Base-by-base conservation (phyloP, 2,888 invertebrate species). In the Nipponacmea schrenckii region DNA sequence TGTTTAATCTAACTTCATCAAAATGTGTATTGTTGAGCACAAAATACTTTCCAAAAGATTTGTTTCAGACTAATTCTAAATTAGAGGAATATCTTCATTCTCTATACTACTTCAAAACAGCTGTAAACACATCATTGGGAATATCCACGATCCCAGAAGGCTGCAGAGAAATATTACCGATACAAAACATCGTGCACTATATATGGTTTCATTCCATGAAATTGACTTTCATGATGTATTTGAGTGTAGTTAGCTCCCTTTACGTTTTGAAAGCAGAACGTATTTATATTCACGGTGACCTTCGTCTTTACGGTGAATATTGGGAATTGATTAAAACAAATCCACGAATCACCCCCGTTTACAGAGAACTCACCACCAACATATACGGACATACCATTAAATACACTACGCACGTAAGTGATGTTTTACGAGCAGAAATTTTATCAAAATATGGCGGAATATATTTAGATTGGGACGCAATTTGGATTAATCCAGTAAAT, bases 401-500 rank as follows among this genome's bases (percentile, higher is more conserved):
- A 50, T 84, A 83, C 72, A 75, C 74, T 4, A 83, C 84, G 24
- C 83, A 86, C 67, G 80, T 81, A 70, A 86, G 86, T 71, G 87
- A 87, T 72, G 75, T 87, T 8, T 81, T 87, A 7, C 70, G 87
- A 10, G 86, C 85, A 1, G 86, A 87, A 44, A 77, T 85, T 27
- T 77, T 87, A 72, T 79, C 84, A 24, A 84, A 84, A 74, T 87
- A 86, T 73, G 87, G 87, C 44, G 87, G 87, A 7, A 81, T 87
- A n/a, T 87, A 87, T 73, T 78, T 84, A 48, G 87, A 87, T 73
- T 87, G 85, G 78, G 87, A 87, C 69, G 87, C 83, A 10, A 75
- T 86, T 12, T 87, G 86, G 84, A 78, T 85, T 14, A 80, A 80
- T 69, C 81, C 83, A 10, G 76, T 85, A 3, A 78, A 79, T 26